phyloP scores from a whole-genome alignment of 2,888 invertebrate genomes.

The Zele albiditarsus region DNA sequence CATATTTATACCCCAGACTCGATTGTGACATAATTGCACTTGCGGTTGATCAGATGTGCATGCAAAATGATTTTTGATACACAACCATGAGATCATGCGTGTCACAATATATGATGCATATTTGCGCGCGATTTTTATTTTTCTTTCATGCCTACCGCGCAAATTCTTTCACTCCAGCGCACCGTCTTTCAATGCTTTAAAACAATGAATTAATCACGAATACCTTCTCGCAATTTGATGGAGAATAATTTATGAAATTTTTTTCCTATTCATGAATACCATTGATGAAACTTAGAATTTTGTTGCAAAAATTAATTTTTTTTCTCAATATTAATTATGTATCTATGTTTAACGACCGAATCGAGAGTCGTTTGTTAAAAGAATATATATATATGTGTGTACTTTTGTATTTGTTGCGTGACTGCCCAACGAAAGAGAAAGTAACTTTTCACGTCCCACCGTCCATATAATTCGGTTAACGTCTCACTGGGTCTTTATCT shows the following conservation, averaged over 20 bases:
- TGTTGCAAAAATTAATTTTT: background rate
- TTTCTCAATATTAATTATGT: background rate
- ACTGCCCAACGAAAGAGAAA: constrained; percentile 37
- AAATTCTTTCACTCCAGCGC: too few species aligned
- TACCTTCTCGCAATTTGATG: too few species aligned
- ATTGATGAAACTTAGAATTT: background rate
- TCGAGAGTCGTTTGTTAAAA: constrained; percentile 31
- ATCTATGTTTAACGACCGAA: constrained; percentile 23
- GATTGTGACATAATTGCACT: constrained; percentile 24
- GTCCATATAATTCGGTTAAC: constrained; percentile 33
- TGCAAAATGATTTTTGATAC: background rate
- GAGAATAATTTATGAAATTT: constrained; percentile 1
- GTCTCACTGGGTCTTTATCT: constrained; percentile 35
- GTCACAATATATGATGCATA: background rate
- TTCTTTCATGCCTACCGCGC: background rate
- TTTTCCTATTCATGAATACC: background rate
- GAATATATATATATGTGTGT: background rate
- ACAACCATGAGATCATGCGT: background rate
- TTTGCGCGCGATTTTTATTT: background rate
- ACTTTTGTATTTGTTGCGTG: constrained; percentile 41
- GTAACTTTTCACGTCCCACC: constrained; percentile 35
- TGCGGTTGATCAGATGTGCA: background rate
- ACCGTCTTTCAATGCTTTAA: too few species aligned
- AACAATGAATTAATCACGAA: too few species aligned
- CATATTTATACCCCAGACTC: background rate